These are phyloP conservation scores for Apus apus DNA, from an alignment of 2,113 vertebrate genomes.

Conservation along the genomic window DNA sequence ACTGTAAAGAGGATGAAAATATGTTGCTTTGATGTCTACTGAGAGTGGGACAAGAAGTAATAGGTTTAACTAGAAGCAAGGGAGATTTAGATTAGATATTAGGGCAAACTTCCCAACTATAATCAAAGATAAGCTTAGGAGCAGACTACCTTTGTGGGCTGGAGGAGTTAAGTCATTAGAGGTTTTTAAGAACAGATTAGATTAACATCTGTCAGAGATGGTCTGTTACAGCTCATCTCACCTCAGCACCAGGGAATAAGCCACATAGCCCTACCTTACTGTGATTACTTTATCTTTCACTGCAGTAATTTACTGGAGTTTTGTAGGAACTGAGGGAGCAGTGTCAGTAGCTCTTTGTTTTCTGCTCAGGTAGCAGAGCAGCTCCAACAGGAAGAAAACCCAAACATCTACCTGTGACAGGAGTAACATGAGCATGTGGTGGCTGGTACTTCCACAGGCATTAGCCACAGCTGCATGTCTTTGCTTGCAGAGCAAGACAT, in stretches of 20 bases:
- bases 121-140: neutral
- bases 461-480: neutral
- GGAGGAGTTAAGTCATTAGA: neutral
- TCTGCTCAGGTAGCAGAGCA: neutral
- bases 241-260: neutral
- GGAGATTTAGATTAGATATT: neutral
- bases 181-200: neutral
- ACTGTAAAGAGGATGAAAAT: neutral
- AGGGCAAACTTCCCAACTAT: neutral
- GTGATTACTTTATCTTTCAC: neutral
- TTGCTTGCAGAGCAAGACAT: neutral
- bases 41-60: neutral
- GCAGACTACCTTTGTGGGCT: neutral
- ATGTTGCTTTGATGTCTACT: neutral
- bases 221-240: neutral
- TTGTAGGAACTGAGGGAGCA: neutral
- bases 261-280: neutral
- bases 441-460: neutral
- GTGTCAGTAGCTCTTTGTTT: neutral
- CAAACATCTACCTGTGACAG: neutral
- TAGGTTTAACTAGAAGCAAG: neutral
- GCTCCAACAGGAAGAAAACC: neutral
- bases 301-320: neutral
- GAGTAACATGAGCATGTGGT: neutral
- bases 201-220: neutral